phyloP scores from a whole-genome alignment of 2,888 invertebrate genomes.

The Hofmannophila pseudospretella region DNA sequence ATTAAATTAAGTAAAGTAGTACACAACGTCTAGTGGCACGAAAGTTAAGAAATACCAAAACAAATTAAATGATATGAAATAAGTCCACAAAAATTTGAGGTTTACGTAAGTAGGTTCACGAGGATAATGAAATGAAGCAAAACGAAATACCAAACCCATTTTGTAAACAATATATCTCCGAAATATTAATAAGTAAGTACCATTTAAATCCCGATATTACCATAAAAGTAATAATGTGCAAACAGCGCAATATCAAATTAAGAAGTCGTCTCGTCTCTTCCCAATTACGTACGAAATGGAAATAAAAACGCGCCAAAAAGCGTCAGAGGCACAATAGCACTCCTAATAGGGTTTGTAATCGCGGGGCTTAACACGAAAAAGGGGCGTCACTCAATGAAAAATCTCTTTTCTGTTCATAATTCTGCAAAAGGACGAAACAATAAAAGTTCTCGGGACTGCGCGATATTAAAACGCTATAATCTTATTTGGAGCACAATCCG shows the following conservation, averaged over 20 bases:
- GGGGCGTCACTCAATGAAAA: conserved; percentile 60
- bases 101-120: no score
- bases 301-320: conserved; percentile 55
- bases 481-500: conserved; percentile 46
- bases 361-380: conserved; percentile 42
- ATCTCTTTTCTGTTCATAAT: conserved; percentile 58
- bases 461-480: conserved; percentile 71
- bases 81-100: no score
- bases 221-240: conserved; percentile 46
- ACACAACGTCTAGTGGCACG: no score
- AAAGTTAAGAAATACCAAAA: no score
- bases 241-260: conserved; percentile 55
- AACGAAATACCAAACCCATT: no score
- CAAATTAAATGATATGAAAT: no score
- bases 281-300: conserved; percentile 57
- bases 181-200: no score
- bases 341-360: conserved; percentile 64
- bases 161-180: no score
- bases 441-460: conserved; percentile 58
- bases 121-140: no score
- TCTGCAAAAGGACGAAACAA: conserved; percentile 56
- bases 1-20: no score
- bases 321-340: conserved; percentile 40
- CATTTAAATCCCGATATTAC: no score
- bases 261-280: conserved; percentile 48